Conservation (phyloP, 2,888 invertebrate genomes). For the Apodemia mormo region DNA sequence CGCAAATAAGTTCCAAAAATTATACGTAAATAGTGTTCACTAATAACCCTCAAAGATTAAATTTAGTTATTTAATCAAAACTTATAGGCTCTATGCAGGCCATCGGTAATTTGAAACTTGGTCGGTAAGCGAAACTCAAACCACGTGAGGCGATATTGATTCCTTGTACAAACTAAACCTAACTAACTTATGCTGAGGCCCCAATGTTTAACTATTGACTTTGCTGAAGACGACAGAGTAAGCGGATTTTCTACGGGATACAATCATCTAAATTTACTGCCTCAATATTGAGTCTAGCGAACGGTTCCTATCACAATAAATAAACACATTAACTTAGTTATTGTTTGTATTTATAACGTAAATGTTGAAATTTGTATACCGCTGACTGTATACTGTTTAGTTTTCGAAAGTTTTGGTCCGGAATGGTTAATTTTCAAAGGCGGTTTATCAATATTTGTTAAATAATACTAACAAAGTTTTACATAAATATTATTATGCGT, state of each 20-base stretch:
- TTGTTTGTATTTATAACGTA: conserved; percentile 16
- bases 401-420: background rate
- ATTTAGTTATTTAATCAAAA: conserved; percentile 30
- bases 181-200: conserved; percentile 34
- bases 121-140: conserved; percentile 20
- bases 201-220: conserved; percentile 36
- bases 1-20: conserved; percentile 7
- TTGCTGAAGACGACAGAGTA: conserved; percentile 32
- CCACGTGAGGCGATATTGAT: conserved; percentile 37
- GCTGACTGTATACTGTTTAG: conserved; percentile 11
- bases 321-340: conserved; percentile 16
- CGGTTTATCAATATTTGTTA: conserved; percentile 1
- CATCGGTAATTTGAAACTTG: conserved; percentile 19
- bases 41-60: conserved; percentile 7
- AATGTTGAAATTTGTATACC: conserved; percentile 14
- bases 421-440: background rate
- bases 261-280: conserved; percentile 31
- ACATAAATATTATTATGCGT: conserved; percentile 14
- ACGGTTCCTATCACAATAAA: conserved; percentile 12
- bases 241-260: conserved; percentile 34
- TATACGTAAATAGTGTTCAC: background rate
- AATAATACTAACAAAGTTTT: background rate
- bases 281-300: conserved; percentile 14
- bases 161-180: conserved; percentile 33
- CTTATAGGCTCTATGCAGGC: conserved; percentile 26